Conservation (phyloP, 2,888 invertebrate species). For the Dioctria linearis region DNA sequence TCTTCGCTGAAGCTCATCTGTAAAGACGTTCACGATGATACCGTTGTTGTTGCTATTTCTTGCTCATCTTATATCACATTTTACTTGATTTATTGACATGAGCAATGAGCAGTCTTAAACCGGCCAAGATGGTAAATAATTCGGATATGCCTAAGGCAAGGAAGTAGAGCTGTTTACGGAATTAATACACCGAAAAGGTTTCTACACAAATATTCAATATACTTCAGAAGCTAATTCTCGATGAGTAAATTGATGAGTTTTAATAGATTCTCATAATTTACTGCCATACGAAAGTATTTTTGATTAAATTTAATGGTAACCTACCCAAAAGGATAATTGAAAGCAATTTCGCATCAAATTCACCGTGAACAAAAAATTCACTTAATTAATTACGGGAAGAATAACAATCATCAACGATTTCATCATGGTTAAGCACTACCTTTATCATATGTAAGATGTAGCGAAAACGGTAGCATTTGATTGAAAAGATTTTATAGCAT, state of each 20-base stretch:
- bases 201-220: neutral
- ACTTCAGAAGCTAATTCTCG: constrained; percentile 1
- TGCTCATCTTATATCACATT: constrained; percentile 30
- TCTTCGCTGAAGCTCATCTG: constrained; percentile 14
- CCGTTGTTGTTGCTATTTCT: neutral
- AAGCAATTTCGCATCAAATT: too few species aligned
- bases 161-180: constrained; percentile 8
- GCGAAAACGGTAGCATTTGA: too few species aligned
- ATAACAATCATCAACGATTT: too few species aligned
- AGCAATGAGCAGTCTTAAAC: constrained; percentile 29
- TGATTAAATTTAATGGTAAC: too few species aligned
- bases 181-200: constrained; percentile 18
- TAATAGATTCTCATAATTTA: neutral
- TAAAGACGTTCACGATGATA: constrained; percentile 11
- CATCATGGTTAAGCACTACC: too few species aligned
- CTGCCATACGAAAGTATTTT: too few species aligned
- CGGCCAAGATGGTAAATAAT: constrained; percentile 30
- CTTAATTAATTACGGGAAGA: too few species aligned
- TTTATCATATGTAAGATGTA: too few species aligned
- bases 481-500: too few species aligned
- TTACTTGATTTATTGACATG: constrained; percentile 24
- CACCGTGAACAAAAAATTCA: too few species aligned
- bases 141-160: constrained; percentile 18
- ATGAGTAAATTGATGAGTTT: constrained; percentile 3
- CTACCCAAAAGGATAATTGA: too few species aligned